Conservation (phyloP, 2,888 invertebrate species). For the Melanophora roralis region DNA sequence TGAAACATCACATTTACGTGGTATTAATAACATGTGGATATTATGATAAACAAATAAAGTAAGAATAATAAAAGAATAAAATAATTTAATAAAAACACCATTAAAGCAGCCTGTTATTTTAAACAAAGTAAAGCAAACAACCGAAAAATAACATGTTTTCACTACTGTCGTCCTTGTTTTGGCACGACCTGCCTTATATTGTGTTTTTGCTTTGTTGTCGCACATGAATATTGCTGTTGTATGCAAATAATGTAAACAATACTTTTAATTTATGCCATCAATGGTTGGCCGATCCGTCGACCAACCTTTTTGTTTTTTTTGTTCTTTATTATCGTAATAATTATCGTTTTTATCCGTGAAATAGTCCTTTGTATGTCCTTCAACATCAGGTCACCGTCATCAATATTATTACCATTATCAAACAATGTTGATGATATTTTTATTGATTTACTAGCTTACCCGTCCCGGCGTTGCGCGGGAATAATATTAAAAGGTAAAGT, state of each 20-base stretch:
- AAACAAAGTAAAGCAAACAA: slow-evolving; percentile 26
- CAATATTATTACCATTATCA: slow-evolving; percentile 15
- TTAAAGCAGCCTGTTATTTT: slow-evolving; percentile 4
- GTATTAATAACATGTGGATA: no score
- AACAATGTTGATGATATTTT: slow-evolving; percentile 40
- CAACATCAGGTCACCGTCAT: not conserved
- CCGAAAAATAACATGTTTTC: slow-evolving; percentile 35
- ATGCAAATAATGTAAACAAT: slow-evolving; percentile 52
- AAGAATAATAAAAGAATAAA: not conserved
- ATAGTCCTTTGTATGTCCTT: not conserved
- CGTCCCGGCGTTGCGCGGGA: no score
- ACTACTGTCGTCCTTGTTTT: not conserved
- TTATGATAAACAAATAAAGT: no score
- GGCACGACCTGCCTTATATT: not conserved
- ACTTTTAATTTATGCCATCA: slow-evolving; percentile 52
- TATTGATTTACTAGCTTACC: slow-evolving; percentile 58
- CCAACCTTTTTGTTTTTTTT: slow-evolving; percentile 33
- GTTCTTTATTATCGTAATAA: slow-evolving; percentile 14
- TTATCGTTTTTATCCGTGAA: not conserved
- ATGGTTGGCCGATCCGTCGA: not conserved
- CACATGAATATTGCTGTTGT: slow-evolving; percentile 46
- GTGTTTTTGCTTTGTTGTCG: slow-evolving; percentile 16
- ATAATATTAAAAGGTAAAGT: no score
- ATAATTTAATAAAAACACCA: slow-evolving; percentile 16
- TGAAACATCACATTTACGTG: no score